phyloP scores from a whole-genome alignment of 92 coral and sea anemone genomes.

The Virgularia gustaviana region DNA sequence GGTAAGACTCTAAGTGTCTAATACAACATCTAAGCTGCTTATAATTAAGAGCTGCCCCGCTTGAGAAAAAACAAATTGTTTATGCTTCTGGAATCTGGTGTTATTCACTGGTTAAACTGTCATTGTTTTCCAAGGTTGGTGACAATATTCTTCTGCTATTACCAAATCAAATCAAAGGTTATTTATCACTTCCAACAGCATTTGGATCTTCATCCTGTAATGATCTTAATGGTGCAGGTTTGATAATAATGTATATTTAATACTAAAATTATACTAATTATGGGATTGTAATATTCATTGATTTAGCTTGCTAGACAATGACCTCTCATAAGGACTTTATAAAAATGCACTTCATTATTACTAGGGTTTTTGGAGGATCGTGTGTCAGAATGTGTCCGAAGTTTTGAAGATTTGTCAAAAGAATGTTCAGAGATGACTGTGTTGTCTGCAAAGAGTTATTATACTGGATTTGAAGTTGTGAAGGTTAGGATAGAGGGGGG shows the following conservation, averaged over 20 bases:
- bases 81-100: not conserved
- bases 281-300: not conserved
- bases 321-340: not conserved
- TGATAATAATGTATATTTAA: not conserved
- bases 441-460: slow-evolving; percentile 73
- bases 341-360: not conserved
- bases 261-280: not conserved
- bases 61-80: no score
- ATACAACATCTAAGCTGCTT: no score
- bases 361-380: slow-evolving; percentile 70
- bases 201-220: slow-evolving; percentile 68
- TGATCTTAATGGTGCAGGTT: slow-evolving; percentile 89
- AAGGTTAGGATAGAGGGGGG: slow-evolving; percentile 40
- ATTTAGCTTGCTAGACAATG: not conserved
- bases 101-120: not conserved
- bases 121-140: slow-evolving; percentile 61
- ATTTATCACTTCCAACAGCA: slow-evolving; percentile 68
- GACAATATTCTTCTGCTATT: slow-evolving; percentile 74
- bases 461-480: slow-evolving; percentile 66
- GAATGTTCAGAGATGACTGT: slow-evolving; percentile 59
- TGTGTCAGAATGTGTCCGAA: slow-evolving; percentile 64
- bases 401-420: slow-evolving; percentile 55
- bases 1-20: not conserved
- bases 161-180: slow-evolving; percentile 78
- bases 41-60: no score